Percentiles rank a stretch among this genome's conserved stretches.
These are phyloP conservation scores for Cyprinodon variegatus DNA, from an alignment of 2,113 vertebrate genomes.

Conservation along the genomic window DNA sequence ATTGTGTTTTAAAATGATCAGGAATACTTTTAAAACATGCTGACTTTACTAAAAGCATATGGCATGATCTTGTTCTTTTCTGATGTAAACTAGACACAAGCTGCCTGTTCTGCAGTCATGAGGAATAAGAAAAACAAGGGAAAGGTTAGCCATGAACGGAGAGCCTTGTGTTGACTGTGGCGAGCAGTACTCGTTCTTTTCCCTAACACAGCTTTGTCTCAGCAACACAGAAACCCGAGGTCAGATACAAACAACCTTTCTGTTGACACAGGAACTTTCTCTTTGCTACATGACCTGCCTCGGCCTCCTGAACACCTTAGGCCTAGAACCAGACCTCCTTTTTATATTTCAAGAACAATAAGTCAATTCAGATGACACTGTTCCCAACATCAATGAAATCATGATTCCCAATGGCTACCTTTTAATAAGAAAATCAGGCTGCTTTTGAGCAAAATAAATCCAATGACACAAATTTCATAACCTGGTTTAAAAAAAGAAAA, in stretches of 20 bases:
- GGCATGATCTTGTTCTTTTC: conserved; percentile 10
- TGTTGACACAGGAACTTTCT: conserved; percentile 17
- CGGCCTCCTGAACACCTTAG: conserved; percentile 60
- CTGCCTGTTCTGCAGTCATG: conserved; percentile 35
- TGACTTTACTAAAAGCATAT: neutral
- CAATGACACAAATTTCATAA: conserved; percentile 52
- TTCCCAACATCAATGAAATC: conserved; percentile 52
- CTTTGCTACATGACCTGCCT: conserved; percentile 20
- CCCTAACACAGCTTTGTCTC: conserved; percentile 15
- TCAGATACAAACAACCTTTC: conserved; percentile 18
- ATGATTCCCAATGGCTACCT: conserved; percentile 67
- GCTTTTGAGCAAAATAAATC: conserved; percentile 40
- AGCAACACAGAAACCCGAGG: conserved; percentile 15
- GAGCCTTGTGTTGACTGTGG: conserved; percentile 23
- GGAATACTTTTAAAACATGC: neutral
- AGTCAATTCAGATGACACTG: conserved; percentile 54
- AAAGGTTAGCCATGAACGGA: neutral
- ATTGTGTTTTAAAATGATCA: no score
- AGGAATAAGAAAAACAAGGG: conserved; percentile 24
- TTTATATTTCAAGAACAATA: conserved; percentile 65
- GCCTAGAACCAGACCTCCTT: conserved; percentile 56
- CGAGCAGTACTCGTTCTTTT: neutral
- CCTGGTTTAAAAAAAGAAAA: conserved; percentile 14
- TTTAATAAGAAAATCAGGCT: conserved; percentile 48
- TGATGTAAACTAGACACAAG: conserved; percentile 26